Conservation (phyloP, 2,797 vertebrate species). For the Premnoplex brunnescens region DNA sequence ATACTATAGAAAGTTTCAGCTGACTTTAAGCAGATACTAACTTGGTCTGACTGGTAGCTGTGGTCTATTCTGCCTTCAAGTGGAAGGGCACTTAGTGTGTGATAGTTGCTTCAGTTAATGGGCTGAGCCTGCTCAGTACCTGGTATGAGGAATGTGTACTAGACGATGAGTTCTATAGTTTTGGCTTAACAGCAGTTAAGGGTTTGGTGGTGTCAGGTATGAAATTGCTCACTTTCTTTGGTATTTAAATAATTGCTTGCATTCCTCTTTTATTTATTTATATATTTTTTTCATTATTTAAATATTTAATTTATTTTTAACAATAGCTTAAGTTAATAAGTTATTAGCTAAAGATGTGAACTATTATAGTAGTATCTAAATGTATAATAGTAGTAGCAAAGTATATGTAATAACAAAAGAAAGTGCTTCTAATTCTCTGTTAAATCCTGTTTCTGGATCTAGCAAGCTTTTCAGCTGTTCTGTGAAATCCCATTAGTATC, state of each 20-base stretch:
- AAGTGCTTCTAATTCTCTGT: not conserved
- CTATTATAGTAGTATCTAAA: not conserved
- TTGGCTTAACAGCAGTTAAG: not conserved
- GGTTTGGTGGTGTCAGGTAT: not conserved
- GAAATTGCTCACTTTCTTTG: not conserved
- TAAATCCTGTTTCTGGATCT: not conserved
- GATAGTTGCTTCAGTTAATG: not conserved
- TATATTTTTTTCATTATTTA: no score
- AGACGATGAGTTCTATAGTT: not conserved
- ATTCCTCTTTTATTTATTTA: no score
- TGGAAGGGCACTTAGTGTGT: not conserved
- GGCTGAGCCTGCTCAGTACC: not conserved
- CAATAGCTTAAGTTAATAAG: not conserved
- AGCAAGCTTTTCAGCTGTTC: not conserved
- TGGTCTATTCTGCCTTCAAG: not conserved
- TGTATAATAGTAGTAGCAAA: not conserved
- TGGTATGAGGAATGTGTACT: not conserved
- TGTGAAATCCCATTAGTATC: not conserved
- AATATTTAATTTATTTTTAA: no score
- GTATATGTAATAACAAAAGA: not conserved
- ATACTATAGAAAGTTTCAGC: not conserved
- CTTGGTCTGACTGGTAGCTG: not conserved
- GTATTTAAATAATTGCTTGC: not conserved
- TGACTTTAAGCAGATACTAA: not conserved
- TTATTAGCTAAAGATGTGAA: not conserved